Evolutionary conservation across 1,140 invertebrate genomes (phyloP), one percentile per base, ranked within the genome.

Genomic region (Drosophila triauraria): DNA sequence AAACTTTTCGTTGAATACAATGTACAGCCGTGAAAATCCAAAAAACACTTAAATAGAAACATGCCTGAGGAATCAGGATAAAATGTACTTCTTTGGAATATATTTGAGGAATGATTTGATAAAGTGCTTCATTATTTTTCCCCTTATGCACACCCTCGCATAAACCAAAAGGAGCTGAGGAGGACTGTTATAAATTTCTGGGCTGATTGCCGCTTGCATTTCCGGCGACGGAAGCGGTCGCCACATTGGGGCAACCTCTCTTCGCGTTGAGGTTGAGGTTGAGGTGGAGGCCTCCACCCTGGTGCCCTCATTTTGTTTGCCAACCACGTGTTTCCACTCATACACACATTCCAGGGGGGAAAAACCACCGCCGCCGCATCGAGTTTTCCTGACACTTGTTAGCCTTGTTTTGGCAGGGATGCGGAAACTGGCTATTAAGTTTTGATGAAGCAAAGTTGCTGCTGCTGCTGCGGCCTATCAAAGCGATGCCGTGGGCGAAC

Each of bases 341-440:
- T 68, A 54, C 44, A 59, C 53, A 46, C 53, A 58, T 57, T 40
- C 15, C 15, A 46, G 57, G 15, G 32, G 32, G 9, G 10, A 12
- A 35, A 10, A 35, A 35, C 30, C 30, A 9, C 30, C 32, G 23
- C 46, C 59, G 25, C 17, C 44, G 42, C 50, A 42, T 59, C 40
- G 62, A 60, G 58, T 62, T 75, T 75, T 79, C 68, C 44, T 69
- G 82, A 78, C 82, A 84, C 82, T 84, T 85, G 78, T 84, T 86
- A 78, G 71, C 78, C 78, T 51, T 67, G 64, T 60, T 78, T 69
- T 50, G 68, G 23, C 61, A 74, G 68, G 70, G 70, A 74, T 68
- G 82, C 78, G 82, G 82, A 85, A 84, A 84, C 78, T 78, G 82
- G 69, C 78, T 78, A 82, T 85, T 85, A 86, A 87, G 82, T 87